Conservation (phyloP, 2,113 vertebrate species). For the Phaethornis superciliosus region DNA sequence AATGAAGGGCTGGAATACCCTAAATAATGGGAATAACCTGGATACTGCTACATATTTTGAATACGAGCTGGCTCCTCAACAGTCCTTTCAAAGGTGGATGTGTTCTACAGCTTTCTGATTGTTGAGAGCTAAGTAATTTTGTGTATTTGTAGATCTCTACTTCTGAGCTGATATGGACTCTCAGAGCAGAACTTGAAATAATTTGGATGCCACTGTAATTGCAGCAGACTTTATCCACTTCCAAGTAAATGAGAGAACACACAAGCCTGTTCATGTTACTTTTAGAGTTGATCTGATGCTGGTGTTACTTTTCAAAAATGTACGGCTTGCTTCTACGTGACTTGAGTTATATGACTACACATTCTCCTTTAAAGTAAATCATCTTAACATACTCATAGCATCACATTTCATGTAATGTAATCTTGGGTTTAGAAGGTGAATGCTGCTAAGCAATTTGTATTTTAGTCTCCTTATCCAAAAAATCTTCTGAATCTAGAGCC, state of each 20-base stretch:
- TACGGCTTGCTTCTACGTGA: not conserved
- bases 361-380: not conserved
- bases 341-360: not conserved
- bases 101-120: not conserved
- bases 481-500: not conserved
- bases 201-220: not conserved
- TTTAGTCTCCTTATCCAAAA: not conserved
- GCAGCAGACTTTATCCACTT: not conserved
- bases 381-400: not conserved
- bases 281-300: not conserved
- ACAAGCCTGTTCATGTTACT: not conserved
- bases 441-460: not conserved
- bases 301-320: not conserved
- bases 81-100: not conserved
- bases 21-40: not conserved
- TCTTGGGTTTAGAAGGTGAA: not conserved
- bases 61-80: not conserved
- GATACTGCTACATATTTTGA: not conserved
- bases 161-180: not conserved
- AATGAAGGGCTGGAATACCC: not conserved
- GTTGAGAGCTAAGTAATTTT: not conserved
- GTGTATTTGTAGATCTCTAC: not conserved
- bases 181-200: slow-evolving; percentile 20
- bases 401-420: not conserved
- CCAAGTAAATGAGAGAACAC: not conserved